These are phyloP conservation scores for Cephalotes varians DNA, from an alignment of 2,888 invertebrate genomes.

Conservation along the genomic window DNA sequence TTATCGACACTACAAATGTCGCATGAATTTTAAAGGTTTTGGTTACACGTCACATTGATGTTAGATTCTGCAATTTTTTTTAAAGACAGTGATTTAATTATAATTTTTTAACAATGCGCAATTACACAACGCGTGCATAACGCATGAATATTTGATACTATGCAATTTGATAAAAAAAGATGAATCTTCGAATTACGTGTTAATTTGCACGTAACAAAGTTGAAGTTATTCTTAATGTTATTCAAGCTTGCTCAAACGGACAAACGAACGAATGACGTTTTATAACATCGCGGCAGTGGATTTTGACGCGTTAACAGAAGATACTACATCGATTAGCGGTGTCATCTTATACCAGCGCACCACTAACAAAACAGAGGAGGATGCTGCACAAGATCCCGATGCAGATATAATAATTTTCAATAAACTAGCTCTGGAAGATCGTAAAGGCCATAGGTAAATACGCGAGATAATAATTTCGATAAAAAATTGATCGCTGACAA, in stretches of 20 bases:
- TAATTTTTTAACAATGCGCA: neutral
- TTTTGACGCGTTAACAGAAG: conserved; percentile 68
- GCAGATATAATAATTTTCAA: conserved; percentile 73
- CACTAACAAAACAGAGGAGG: conserved; percentile 64
- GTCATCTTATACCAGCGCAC: conserved; percentile 75
- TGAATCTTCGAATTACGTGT: neutral
- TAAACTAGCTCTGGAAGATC: conserved; percentile 80
- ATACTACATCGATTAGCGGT: conserved; percentile 70
- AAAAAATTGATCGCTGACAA: neutral
- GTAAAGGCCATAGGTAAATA: conserved; percentile 80
- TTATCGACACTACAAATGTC: neutral
- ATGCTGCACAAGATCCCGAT: conserved; percentile 61
- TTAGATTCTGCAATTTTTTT: neutral
- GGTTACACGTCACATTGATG: neutral
- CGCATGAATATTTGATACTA: neutral
- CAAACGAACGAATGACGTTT: conserved; percentile 72
- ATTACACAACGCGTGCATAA: neutral
- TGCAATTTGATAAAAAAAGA: neutral
- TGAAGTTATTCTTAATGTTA: conserved; percentile 42
- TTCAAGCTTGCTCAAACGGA: conserved; percentile 75
- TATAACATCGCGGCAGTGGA: conserved; percentile 79
- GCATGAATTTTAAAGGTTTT: neutral
- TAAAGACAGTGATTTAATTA: neutral
- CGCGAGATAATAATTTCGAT: neutral
- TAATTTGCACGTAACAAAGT: neutral